Evolutionary conservation across 2,113 vertebrate genomes (phyloP), one percentile per base, ranked within the genome.

Genomic region (Lepidothrix coronata): DNA sequence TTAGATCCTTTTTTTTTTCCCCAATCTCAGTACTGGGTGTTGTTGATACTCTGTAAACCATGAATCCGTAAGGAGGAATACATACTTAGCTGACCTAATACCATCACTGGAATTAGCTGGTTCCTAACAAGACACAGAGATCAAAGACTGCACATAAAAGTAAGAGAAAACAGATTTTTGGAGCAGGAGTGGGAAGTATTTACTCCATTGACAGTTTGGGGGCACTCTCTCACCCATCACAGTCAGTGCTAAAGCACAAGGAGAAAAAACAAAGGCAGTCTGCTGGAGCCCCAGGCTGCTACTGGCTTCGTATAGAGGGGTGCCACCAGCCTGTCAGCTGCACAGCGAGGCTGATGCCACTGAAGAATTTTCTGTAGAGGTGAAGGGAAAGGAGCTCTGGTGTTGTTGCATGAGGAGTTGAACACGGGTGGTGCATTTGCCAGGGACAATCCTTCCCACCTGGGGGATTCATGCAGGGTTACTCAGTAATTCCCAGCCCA

Each of bases 121-220:
- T 59, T 88, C 43, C 46, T 80, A 76, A 84, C 51, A 48, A 91
- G 48, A 71, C 16, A 41, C 0, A 35, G 48, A 93, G 80, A 97
- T 93, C 76, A 95, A 97, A 96, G 83, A 17, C 61, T 33, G 52
- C 61, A 87, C 43, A 92, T 93, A 24, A 95, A 91, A 97, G 96
- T 19, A 85, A 88, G 44, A 87, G n/a, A 75, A 85, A 73, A 58
- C 12, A 75, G n/a, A 63, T 37, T 55, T 49, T 18, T 11, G 12
- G 65, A 27, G 65, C 48, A 59, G 30, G 33, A 73, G 27, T 0
- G 23, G 59, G 51, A 96, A 58, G 33, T 33, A 12, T 77, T 54
- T 86, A 43, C 62, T 51, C 72, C 73, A 25, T 0, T 93, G 95
- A 94, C 94, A 92, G 93, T 97, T 95, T 96, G 86, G 76, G 94